phyloP scores from a whole-genome alignment of 2,113 vertebrate species.

The Alethe castanea region DNA sequence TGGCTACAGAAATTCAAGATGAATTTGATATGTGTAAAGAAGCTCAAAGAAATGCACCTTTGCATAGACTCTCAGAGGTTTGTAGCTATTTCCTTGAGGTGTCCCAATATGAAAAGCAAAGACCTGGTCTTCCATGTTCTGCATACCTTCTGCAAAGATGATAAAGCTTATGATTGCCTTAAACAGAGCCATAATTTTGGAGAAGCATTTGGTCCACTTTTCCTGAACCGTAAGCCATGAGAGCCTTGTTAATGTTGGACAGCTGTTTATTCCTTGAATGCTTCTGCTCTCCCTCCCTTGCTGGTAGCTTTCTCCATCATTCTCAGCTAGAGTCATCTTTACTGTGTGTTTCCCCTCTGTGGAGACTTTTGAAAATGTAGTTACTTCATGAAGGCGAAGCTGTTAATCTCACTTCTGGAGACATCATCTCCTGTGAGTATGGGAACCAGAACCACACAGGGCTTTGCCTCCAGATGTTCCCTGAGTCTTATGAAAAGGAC shows the following conservation, averaged over 20 bases:
- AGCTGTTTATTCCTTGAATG: neutral
- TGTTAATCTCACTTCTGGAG: neutral
- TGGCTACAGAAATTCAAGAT: neutral
- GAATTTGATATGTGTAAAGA: neutral
- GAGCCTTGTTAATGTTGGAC: neutral
- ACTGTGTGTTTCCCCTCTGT: neutral
- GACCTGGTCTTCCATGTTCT: neutral
- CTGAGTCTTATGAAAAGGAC: neutral
- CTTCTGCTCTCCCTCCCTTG: neutral
- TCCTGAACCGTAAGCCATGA: neutral
- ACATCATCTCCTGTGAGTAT: neutral
- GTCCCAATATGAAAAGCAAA: neutral
- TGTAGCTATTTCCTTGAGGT: accelerated
- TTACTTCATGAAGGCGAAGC: neutral
- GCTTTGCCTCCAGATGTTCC: slow-evolving; percentile 37
- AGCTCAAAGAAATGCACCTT: neutral
- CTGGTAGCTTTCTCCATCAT: neutral
- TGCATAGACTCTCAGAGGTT: neutral
- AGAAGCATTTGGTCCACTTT: neutral
- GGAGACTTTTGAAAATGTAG: neutral
- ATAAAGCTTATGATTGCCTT: neutral
- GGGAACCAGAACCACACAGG: neutral
- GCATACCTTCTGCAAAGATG: neutral
- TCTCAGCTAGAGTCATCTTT: neutral
- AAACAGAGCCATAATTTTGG: neutral